These are phyloP conservation scores for Fistularia tabacaria DNA, from an alignment of 2,797 vertebrate species.

Conservation along the genomic window DNA sequence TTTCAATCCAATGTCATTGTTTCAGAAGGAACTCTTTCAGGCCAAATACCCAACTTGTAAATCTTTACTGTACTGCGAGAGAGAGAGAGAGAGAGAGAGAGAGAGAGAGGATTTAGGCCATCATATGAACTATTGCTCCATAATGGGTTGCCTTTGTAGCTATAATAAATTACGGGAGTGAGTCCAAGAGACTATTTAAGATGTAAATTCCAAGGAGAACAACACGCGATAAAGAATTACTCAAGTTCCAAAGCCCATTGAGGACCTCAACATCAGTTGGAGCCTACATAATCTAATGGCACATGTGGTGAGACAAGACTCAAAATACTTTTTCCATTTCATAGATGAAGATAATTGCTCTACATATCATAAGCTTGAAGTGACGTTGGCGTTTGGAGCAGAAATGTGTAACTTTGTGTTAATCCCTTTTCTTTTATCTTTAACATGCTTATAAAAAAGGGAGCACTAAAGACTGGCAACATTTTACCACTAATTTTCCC, in stretches of 20 bases:
- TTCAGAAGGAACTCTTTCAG: slow-evolving; percentile 33
- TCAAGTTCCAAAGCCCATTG: slow-evolving; percentile 49
- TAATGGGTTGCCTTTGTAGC: slow-evolving; percentile 52
- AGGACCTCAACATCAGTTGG: slow-evolving; percentile 38
- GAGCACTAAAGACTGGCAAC: slow-evolving; percentile 20
- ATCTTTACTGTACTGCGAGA: slow-evolving; percentile 11
- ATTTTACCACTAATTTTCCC: slow-evolving; percentile 7
- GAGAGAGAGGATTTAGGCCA: slow-evolving; percentile 36
- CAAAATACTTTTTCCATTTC: slow-evolving; percentile 38
- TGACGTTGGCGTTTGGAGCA: slow-evolving; percentile 29
- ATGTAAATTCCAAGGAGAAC: slow-evolving; percentile 36
- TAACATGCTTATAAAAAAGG: slow-evolving; percentile 22
- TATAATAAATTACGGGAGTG: not conserved
- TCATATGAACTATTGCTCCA: slow-evolving; percentile 21
- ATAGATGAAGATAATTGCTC: slow-evolving; percentile 35
- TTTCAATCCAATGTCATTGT: slow-evolving; percentile 48
- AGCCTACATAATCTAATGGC: slow-evolving; percentile 42
- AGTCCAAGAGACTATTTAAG: not conserved
- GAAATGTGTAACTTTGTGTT: slow-evolving; percentile 29
- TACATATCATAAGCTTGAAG: slow-evolving; percentile 49
- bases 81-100: slow-evolving; percentile 10
- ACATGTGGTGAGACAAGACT: slow-evolving; percentile 24
- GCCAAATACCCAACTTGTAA: slow-evolving; percentile 44
- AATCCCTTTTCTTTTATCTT: slow-evolving; percentile 36
- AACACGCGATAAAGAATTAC: slow-evolving; percentile 52